These are phyloP conservation scores for Apodemia mormo DNA, from an alignment of 2,888 invertebrate species.

Conservation along the genomic window DNA sequence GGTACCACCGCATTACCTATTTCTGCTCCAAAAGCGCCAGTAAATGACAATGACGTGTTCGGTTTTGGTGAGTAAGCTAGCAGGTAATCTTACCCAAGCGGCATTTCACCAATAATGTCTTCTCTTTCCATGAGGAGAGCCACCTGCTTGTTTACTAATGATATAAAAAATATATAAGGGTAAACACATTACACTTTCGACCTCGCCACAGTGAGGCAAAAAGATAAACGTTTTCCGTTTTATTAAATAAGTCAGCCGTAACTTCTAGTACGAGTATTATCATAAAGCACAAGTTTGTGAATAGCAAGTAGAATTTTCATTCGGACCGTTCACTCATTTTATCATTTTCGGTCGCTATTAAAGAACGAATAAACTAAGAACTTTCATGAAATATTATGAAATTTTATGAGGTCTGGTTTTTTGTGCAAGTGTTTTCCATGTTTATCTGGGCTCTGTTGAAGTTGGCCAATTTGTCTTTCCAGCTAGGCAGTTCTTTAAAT, in stretches of 20 bases:
- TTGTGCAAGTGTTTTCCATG: no score
- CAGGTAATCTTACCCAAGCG: no score
- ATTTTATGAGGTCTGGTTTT: not conserved
- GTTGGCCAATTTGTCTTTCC: no score
- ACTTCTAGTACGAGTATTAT: slow-evolving; percentile 8
- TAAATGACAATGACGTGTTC: no score
- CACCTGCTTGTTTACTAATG: not conserved
- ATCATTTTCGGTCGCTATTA: slow-evolving; percentile 8
- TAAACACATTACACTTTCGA: not conserved
- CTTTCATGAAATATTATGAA: not conserved
- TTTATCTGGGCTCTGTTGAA: no score
- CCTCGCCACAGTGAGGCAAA: not conserved
- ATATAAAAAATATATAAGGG: not conserved
- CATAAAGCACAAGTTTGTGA: slow-evolving; percentile 17
- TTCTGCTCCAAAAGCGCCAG: no score
- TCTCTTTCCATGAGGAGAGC: not conserved
- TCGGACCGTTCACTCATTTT: slow-evolving; percentile 5
- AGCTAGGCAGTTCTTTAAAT: no score
- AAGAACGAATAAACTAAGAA: not conserved
- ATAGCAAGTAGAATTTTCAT: slow-evolving; percentile 10
- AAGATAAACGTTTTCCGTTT: slow-evolving; percentile 1
- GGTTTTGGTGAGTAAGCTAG: no score
- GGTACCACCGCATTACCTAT: no score
- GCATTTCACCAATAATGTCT: no score
- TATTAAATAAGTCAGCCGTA: slow-evolving; percentile 13